Evolutionary conservation across 1,140 invertebrate species (phyloP).

Genomic region (Drosophila bocqueti): DNA sequence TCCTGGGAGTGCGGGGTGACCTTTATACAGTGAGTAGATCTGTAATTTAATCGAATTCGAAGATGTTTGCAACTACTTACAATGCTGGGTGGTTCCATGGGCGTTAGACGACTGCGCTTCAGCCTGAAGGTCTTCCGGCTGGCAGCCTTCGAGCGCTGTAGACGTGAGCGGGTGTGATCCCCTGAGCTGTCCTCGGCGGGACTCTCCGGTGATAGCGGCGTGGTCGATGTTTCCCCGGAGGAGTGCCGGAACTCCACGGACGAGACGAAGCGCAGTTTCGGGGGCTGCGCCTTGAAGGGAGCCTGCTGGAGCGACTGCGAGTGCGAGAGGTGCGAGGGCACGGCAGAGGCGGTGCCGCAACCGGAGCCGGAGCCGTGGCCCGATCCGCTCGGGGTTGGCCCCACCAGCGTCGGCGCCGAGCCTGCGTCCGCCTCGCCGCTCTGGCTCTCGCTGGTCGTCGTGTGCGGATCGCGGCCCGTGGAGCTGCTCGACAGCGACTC

Average conservation of each 20-base stretch:
- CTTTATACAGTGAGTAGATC: slow-evolving; percentile 63
- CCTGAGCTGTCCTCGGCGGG: slow-evolving; percentile 89
- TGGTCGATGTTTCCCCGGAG: slow-evolving; percentile 90
- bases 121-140: slow-evolving; percentile 97
- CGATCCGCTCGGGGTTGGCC: slow-evolving; percentile 60
- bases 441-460: slow-evolving; percentile 84
- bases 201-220: slow-evolving; percentile 90
- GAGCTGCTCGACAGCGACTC: slow-evolving; percentile 84
- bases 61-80: slow-evolving; percentile 48
- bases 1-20: slow-evolving; percentile 74
- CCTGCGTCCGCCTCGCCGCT: slow-evolving; percentile 77
- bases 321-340: slow-evolving; percentile 81
- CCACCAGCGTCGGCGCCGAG: slow-evolving; percentile 76
- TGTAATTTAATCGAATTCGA: slow-evolving; percentile 43
- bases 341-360: slow-evolving; percentile 48
- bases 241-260: slow-evolving; percentile 85
- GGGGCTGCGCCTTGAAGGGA: slow-evolving; percentile 85
- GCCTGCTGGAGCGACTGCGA: slow-evolving; percentile 83
- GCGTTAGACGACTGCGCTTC: slow-evolving; percentile 89
- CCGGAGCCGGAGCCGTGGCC: slow-evolving; percentile 51
- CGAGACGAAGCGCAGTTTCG: slow-evolving; percentile 92
- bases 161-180: slow-evolving; percentile 88
- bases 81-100: slow-evolving; percentile 81
- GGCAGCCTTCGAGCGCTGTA: slow-evolving; percentile 96
- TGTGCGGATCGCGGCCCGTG: slow-evolving; percentile 79